Percentiles rank a stretch among this genome's conserved stretches.
Conservation (phyloP, 2,113 vertebrate genomes). For the Dascyllus trimaculatus region DNA sequence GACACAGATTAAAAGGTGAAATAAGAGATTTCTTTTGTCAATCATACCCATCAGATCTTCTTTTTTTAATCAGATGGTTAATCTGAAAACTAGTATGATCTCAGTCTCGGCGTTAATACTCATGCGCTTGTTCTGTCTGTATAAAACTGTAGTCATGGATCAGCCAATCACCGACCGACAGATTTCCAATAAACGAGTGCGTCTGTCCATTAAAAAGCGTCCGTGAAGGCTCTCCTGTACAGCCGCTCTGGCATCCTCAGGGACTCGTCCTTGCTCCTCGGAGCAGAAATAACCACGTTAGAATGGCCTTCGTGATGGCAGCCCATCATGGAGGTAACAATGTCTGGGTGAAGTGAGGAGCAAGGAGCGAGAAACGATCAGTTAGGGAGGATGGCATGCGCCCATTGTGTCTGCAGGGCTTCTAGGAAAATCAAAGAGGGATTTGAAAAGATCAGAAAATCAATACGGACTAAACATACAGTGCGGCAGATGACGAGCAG, state of each 20-base stretch:
- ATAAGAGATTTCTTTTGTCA: neutral
- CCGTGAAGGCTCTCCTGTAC: neutral
- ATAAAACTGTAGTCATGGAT: neutral
- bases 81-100: neutral
- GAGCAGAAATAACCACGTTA: neutral
- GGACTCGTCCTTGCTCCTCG: conserved; percentile 1
- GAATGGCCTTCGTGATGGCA: neutral
- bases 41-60: too few species aligned
- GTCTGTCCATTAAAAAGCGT: neutral
- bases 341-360: neutral
- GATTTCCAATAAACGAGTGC: neutral
- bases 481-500: neutral
- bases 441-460: conserved; percentile 36
- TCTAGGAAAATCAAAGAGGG: conserved; percentile 11
- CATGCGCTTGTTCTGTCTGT: neutral
- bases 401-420: conserved; percentile 2
- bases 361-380: neutral
- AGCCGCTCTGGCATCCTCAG: neutral
- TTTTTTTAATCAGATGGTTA: neutral
- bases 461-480: conserved; percentile 3
- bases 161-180: neutral
- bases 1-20: neutral
- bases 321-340: neutral
- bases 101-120: neutral
- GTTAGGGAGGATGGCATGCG: conserved; percentile 15